Conservation (phyloP, 2,797 vertebrate species). For the Buphagus erythrorhynchus region DNA sequence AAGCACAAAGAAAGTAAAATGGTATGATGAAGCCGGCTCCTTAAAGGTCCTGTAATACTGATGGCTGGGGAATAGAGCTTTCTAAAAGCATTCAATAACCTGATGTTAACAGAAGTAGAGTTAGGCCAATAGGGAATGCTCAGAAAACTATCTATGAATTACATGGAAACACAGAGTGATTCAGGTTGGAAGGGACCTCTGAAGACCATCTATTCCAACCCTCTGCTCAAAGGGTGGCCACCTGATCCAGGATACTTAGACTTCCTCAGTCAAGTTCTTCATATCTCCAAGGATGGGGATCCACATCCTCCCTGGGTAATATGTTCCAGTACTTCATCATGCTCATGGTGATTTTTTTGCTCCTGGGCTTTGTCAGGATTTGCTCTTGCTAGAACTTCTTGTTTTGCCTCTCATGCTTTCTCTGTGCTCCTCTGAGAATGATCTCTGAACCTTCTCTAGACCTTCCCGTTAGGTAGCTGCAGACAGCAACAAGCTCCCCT, state of each 20-base stretch:
- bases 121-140: neutral
- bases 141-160: neutral
- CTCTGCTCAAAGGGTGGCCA: neutral
- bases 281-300: neutral
- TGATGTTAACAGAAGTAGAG: neutral
- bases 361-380: neutral
- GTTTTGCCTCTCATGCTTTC: neutral
- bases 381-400: neutral
- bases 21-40: neutral
- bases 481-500: neutral
- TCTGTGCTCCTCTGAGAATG: neutral
- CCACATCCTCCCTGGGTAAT: neutral
- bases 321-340: neutral
- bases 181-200: neutral
- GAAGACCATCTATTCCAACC: neutral
- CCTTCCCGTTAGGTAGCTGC: neutral
- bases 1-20: neutral
- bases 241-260: neutral
- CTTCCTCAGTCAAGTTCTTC: neutral
- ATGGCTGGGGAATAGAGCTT: neutral
- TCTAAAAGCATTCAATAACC: neutral
- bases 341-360: neutral
- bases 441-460: neutral
- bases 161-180: neutral
- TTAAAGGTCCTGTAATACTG: neutral